Percentiles rank a stretch among this genome's conserved stretches.
phyloP scores from a whole-genome alignment of 2,113 vertebrate genomes.

The Synodontis membranacea region DNA sequence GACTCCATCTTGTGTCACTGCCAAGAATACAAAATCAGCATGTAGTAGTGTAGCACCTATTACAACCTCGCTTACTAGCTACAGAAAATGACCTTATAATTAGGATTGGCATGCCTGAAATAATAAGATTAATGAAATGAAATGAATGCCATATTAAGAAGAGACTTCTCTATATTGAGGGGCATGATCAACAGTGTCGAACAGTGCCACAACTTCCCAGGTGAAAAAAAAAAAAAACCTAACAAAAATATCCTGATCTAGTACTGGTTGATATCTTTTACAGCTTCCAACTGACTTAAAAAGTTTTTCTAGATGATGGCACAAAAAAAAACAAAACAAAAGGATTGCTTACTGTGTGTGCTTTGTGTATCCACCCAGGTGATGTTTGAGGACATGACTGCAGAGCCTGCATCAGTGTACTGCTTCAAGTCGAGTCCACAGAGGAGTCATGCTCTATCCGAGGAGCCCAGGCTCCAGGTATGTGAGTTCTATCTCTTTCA shows the following conservation, averaged over 20 bases:
- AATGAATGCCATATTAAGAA: background rate
- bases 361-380: conserved; percentile 55
- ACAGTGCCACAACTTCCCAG: background rate
- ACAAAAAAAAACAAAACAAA: background rate
- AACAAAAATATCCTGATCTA: background rate
- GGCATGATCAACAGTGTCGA: background rate
- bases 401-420: conserved; percentile 62
- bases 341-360: background rate
- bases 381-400: conserved; percentile 69
- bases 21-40: conserved; percentile 12
- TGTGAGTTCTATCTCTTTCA: background rate
- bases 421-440: conserved; percentile 71
- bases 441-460: conserved; percentile 66
- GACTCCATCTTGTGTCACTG: conserved; percentile 15
- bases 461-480: conserved; percentile 58
- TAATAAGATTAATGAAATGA: background rate
- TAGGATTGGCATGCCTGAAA: background rate
- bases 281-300: background rate
- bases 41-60: background rate
- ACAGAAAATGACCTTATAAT: background rate
- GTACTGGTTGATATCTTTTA: background rate
- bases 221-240: background rate
- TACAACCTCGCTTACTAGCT: conserved; percentile 6
- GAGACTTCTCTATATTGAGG: background rate
- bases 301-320: background rate